Evolutionary conservation across 1,140 invertebrate genomes (phyloP).

Genomic region (Nymphalis io): DNA sequence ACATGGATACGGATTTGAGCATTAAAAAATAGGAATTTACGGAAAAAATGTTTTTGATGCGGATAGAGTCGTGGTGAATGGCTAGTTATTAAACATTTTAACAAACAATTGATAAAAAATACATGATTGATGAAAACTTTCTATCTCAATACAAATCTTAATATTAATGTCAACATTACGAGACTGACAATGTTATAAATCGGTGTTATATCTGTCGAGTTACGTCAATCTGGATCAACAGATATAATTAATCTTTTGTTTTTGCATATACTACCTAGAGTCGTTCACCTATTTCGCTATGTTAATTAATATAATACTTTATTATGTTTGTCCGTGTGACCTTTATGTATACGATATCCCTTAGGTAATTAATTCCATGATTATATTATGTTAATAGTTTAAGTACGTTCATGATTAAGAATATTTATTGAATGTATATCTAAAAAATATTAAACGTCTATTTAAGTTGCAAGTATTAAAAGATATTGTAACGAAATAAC

Average conservation of each 20-base stretch:
- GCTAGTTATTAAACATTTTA: not conserved
- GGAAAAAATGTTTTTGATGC: too few relatives aligned
- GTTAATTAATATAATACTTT: constrained; percentile 6
- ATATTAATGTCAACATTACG: constrained; percentile 14
- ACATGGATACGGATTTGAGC: too few relatives aligned
- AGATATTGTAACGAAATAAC: too few relatives aligned
- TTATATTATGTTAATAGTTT: constrained; percentile 6
- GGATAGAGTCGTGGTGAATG: too few relatives aligned
- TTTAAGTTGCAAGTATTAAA: too few relatives aligned
- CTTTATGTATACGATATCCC: constrained; percentile 5
- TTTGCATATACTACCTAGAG: not conserved
- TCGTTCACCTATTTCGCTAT: constrained; percentile 20
- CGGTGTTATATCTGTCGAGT: not conserved
- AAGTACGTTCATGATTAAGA: constrained; percentile 1
- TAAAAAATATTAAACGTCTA: too few relatives aligned
- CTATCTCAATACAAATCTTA: constrained; percentile 5
- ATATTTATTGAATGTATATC: not conserved
- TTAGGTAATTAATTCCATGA: constrained; percentile 4
- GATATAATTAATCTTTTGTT: constrained; percentile 13
- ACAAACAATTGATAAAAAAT: too few relatives aligned
- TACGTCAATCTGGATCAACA: constrained; percentile 10
- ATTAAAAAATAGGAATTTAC: too few relatives aligned
- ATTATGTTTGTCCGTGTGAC: constrained; percentile 1
- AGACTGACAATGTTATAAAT: constrained; percentile 17
- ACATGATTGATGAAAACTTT: not conserved